These are phyloP conservation scores for Ispidina lecontei DNA, from an alignment of 2,797 vertebrate species.

Conservation along the genomic window DNA sequence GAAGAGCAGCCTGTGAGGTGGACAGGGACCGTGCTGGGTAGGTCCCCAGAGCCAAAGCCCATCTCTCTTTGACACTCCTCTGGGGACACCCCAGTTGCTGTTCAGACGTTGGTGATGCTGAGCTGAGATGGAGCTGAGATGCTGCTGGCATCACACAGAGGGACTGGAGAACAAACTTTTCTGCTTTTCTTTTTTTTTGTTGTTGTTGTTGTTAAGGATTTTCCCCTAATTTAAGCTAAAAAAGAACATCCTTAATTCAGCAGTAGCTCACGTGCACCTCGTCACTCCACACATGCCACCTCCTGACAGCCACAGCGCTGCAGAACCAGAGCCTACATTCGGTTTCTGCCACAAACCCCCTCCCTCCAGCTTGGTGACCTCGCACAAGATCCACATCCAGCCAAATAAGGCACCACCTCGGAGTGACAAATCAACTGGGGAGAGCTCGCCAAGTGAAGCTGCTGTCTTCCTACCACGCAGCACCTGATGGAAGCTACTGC, in stretches of 20 bases:
- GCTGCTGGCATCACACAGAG: not conserved
- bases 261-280: not conserved
- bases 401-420: not conserved
- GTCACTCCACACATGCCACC: not conserved
- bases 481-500: conserved; percentile 24
- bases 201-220: not conserved
- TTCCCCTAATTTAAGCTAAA: not conserved
- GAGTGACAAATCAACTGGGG: not conserved
- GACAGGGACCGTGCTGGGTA: accelerated
- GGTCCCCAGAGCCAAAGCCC: not conserved
- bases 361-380: not conserved
- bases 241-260: not conserved
- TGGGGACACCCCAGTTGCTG: not conserved
- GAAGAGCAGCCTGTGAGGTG: not conserved
- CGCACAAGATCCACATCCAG: not conserved
- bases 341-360: not conserved
- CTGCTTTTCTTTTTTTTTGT: not conserved
- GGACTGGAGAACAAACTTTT: not conserved
- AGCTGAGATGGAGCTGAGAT: not conserved
- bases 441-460: not conserved
- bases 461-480: conserved; percentile 19
- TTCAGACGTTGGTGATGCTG: not conserved
- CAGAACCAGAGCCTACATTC: not conserved
- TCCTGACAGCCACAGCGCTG: not conserved
- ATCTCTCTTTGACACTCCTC: not conserved